Conservation (phyloP, 2,113 vertebrate genomes). For the Micronycteris hirsuta region DNA sequence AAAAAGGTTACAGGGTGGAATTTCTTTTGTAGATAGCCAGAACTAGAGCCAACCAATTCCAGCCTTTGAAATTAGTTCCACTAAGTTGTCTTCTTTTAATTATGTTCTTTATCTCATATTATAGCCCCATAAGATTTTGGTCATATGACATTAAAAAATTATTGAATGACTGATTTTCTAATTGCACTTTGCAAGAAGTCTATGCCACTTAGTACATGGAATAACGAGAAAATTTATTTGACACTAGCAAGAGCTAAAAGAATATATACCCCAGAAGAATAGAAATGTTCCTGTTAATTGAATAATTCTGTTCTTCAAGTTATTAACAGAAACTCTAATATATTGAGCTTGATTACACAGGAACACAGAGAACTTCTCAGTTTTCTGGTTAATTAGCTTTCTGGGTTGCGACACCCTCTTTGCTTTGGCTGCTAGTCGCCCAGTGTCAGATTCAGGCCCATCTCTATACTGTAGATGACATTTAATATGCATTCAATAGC, state of each 20-base stretch:
- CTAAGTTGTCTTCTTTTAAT: slow-evolving; percentile 39
- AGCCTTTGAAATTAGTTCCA: not conserved
- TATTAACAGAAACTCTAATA: not conserved
- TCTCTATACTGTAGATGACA: not conserved
- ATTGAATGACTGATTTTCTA: not conserved
- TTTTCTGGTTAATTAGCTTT: not conserved
- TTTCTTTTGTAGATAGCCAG: not conserved
- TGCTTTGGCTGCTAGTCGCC: not conserved
- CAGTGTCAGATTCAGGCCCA: not conserved
- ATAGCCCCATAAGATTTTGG: not conserved
- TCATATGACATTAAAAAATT: not conserved
- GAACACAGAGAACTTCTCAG: not conserved
- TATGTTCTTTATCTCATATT: not conserved
- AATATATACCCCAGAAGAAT: not conserved
- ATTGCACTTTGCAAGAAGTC: not conserved
- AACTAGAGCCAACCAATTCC: not conserved
- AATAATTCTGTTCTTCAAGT: not conserved
- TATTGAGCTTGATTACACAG: not conserved
- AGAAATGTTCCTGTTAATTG: not conserved
- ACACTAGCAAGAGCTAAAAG: not conserved
- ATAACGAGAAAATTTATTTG: not conserved
- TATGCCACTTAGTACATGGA: not conserved
- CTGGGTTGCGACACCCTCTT: not conserved
- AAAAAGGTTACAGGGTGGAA: not conserved
- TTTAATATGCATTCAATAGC: not conserved